Conservation (phyloP, 2,113 vertebrate genomes). For the Speoplatyrhinus poulsoni region DNA sequence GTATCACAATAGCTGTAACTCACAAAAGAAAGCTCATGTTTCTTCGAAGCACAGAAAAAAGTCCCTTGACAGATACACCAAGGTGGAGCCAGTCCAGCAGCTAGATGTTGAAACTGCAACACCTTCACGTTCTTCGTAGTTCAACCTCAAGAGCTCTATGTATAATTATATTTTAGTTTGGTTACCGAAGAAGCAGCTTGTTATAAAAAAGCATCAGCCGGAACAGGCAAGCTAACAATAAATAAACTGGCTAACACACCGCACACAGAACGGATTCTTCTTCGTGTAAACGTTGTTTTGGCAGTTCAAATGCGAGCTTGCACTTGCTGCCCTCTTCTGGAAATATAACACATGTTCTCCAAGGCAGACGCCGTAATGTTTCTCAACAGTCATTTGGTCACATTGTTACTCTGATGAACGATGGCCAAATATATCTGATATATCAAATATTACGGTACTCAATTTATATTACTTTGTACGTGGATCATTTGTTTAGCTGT, state of each 20-base stretch:
- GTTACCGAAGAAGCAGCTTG: no score
- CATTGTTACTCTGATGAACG: not conserved
- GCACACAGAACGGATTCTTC: slow-evolving; percentile 47
- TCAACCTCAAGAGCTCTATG: no score
- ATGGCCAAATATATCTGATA: not conserved
- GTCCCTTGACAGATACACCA: slow-evolving; percentile 22
- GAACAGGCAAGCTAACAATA: not conserved
- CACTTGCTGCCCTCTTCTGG: slow-evolving; percentile 42
- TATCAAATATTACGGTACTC: no score
- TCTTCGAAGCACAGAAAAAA: slow-evolving; percentile 37
- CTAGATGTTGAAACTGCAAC: slow-evolving; percentile 17
- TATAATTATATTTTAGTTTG: no score
- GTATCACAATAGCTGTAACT: slow-evolving; percentile 37
- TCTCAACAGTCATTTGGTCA: not conserved
- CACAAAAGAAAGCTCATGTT: slow-evolving; percentile 80
- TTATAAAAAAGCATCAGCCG: no score
- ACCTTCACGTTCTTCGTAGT: slow-evolving; percentile 6
- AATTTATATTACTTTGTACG: no score
- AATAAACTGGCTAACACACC: slow-evolving; percentile 37
- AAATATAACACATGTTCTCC: not conserved
- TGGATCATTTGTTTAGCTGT: no score
- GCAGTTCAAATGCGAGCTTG: not conserved
- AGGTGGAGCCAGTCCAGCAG: slow-evolving; percentile 17
- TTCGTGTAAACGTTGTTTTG: slow-evolving; percentile 25
- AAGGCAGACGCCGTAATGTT: not conserved